Conservation (phyloP, 2,888 invertebrate species). For the Meghimatium bilineatum region DNA sequence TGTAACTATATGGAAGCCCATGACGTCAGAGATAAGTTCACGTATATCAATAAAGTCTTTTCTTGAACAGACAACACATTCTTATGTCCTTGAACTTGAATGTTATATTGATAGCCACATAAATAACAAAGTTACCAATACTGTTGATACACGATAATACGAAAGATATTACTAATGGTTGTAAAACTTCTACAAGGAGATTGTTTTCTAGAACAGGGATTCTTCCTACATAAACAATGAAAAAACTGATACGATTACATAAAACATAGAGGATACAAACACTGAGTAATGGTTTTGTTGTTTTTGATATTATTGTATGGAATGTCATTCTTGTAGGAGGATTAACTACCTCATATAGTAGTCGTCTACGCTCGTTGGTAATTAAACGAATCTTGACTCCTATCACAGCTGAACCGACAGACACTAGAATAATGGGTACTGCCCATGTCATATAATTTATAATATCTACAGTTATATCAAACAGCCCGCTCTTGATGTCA, state of each 20-base stretch:
- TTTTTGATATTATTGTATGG: background rate
- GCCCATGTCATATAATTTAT: background rate
- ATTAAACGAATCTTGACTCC: background rate
- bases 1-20: no score
- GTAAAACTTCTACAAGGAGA: background rate
- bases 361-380: background rate
- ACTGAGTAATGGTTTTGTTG: slow-evolving; percentile 3
- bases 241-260: background rate
- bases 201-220: background rate
- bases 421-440: background rate
- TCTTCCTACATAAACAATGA: background rate
- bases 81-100: background rate
- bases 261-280: slow-evolving; percentile 1
- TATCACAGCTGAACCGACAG: background rate
- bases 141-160: background rate
- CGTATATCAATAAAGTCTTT: no score
- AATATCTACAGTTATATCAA: background rate
- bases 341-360: background rate
- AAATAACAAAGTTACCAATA: slow-evolving; percentile 3
- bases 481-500: background rate
- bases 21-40: no score
- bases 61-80: background rate
- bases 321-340: background rate
- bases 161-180: background rate
- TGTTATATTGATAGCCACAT: background rate